Percentiles rank a stretch among this genome's conserved stretches.
phyloP scores from a whole-genome alignment of 2,888 invertebrate species.

The Liodrosophila aerea region DNA sequence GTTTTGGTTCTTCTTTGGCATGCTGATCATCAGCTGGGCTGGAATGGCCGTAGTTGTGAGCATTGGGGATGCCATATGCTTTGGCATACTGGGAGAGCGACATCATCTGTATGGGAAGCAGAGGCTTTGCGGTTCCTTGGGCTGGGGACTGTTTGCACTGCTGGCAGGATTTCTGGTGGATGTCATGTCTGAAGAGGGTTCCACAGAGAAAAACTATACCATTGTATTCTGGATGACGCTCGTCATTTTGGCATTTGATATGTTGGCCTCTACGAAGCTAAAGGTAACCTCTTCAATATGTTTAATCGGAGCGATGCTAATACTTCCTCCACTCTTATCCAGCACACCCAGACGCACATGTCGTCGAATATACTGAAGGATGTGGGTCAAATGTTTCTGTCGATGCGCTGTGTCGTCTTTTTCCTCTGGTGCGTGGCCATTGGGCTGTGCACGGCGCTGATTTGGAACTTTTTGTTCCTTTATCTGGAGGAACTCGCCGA shows the following conservation, averaged over 20 bases:
- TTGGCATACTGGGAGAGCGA: conserved; percentile 89
- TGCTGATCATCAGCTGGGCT: conserved; percentile 91
- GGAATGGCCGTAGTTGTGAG: conserved; percentile 94
- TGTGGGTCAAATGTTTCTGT: conserved; percentile 86
- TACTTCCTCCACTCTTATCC: conserved; percentile 12
- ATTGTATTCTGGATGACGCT: conserved; percentile 91
- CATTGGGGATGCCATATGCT: conserved; percentile 94
- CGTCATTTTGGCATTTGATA: conserved; percentile 86
- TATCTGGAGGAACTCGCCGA: conserved; percentile 88
- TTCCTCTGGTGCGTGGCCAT: conserved; percentile 90
- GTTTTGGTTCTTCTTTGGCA: conserved; percentile 90
- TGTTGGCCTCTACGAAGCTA: conserved; percentile 86
- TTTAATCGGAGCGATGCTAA: too few species aligned
- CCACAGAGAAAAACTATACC: conserved; percentile 87
- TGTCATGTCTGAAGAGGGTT: conserved; percentile 86
- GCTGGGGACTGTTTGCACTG: conserved; percentile 91
- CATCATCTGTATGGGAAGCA: conserved; percentile 92
- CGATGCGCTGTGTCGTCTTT: conserved; percentile 88
- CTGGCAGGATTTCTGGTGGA: conserved; percentile 91
- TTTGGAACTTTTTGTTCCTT: conserved; percentile 96
- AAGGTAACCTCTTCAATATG: conserved; percentile 83
- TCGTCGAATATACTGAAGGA: conserved; percentile 88
- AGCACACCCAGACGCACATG: conserved; percentile 86
- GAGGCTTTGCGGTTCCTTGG: conserved; percentile 93
- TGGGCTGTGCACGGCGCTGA: conserved; percentile 91